Base-by-base conservation (phyloP, 2,797 vertebrate species). In the Phalanger gymnotis region DNA sequence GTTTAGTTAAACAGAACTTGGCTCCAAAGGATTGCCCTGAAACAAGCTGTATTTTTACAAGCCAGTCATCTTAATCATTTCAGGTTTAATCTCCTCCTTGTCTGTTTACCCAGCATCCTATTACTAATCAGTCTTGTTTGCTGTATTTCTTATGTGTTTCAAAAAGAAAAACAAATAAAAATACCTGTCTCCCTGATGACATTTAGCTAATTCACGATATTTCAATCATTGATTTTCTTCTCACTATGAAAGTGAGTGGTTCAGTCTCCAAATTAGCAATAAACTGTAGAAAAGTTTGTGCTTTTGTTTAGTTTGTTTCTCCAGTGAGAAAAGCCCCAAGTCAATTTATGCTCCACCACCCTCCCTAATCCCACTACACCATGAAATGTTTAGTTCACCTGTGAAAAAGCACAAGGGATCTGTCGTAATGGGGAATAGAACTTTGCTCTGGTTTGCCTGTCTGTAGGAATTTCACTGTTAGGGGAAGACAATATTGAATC, bases 401-500 rank as follows among this genome's bases (percentile, higher is more conserved):
- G 16, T 52, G 96, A 54, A 25, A 51, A 61, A 53, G 31, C 81
- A 94, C 57, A 58, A 94, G 91, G 54, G 57, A 30, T 95, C 97
- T 57, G 22, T 92, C 89, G 91, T n/a, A 0, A 91, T 0, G 0
- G 89, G 93, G 51, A 58, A 92, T 28, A 58, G 16, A 58, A 7
- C n/a, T 10, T 0, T 95, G 14, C 0, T 90, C 52, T 27, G 61
- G 30, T 1, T 2, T 22, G 81, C 0, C 53, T 96, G 81, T 0
- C 0, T 91, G 40, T 34, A 47, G 40, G 19, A 19, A n/a, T 91
- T 54, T 95, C 93, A 55, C 40, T 3, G 12, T 87, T 96, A 13
- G 53, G 47, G 94, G 93, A 87, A 97, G 97, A 47, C 22, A 96
- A 31, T 19, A 61, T 73, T 95, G 92, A 91, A 55, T 40, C 94